A percentile compares a stretch with the other conserved stretches of the same genome.
These are phyloP conservation scores for Epinephelus coioides DNA, from an alignment of 2,797 vertebrate genomes.

Conservation along the genomic window DNA sequence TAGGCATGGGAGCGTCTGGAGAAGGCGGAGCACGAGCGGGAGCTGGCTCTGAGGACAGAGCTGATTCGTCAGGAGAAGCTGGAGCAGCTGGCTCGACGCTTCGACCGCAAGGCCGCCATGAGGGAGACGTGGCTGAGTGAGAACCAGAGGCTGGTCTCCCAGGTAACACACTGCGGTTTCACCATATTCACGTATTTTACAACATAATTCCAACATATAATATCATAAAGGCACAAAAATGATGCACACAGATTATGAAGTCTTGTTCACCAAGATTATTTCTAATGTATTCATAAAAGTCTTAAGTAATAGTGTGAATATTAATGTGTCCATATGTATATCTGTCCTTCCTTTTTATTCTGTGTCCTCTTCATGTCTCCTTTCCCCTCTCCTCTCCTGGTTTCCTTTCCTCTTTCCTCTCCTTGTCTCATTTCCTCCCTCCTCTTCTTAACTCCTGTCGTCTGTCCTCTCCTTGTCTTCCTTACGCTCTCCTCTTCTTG, in stretches of 20 bases:
- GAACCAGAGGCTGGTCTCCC: conserved; percentile 96
- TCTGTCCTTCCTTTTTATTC: background rate
- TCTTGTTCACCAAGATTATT: no score
- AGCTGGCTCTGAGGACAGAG: conserved; percentile 96
- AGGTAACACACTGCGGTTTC: conserved; percentile 79
- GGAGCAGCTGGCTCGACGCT: conserved; percentile 96
- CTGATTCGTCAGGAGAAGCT: conserved; percentile 98
- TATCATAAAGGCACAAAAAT: no score
- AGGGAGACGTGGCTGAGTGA: conserved; percentile 99
- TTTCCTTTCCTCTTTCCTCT: background rate
- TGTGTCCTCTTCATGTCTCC: background rate
- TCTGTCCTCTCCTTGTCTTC: background rate
- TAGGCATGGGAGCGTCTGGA: conserved; percentile 99
- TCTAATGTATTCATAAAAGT: no score
- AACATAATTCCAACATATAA: no score
- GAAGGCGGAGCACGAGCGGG: conserved; percentile 98
- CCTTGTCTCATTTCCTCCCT: background rate
- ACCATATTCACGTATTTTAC: no score
- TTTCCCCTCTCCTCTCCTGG: background rate
- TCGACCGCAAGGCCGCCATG: conserved; percentile 98
- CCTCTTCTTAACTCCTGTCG: background rate
- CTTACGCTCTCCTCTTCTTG: background rate
- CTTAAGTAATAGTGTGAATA: no score
- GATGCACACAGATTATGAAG: no score
- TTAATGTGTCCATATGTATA: no score